Base-by-base conservation (phyloP, 2,113 vertebrate genomes). In the Rostratula benghalensis region DNA sequence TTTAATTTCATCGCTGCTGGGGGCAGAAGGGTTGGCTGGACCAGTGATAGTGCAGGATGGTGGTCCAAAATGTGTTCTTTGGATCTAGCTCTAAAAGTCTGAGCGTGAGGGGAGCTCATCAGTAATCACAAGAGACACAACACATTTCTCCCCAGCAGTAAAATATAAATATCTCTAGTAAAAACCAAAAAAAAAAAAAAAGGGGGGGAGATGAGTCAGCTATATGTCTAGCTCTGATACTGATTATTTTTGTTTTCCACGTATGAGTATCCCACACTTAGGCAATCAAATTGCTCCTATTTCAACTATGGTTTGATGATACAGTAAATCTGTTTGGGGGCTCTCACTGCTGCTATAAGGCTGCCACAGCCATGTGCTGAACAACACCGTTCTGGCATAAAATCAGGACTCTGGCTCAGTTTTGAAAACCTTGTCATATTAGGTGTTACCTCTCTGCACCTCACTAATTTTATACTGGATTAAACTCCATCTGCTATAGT, bases 51-150 rank as follows among this genome's bases (percentile, higher is more conserved):
- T 74, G 60, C 80, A 37, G 27, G 6, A 22, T 24, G 6, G 48
- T 7, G 0, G 0, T 1, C 53, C 78, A 39, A 43, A 78, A 51
- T 17, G 15, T 39, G 7, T 71, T 75, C 5, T 83, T 64, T 53
- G 81, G 25, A 46, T 93, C 24, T 20, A 51, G 11, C 16, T 78
- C 25, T 1, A 24, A 78, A 74, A 82, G 33, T 15, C 33, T 73
- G 14, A 24, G 9, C 88, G 23, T 25, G n/a, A 71, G 18, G 48
- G 6, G 18, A 84, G 13, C 56, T 71, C 16, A 30, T 60, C 67
- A 25, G 18, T 50, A 63, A 64, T 64, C 46, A 39, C 85, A 87
- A 84, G n/a, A 57, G 46, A 78, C 2, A 3, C 39, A 16, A 16
- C 21, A 71, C 56, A 63, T 89, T 89, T 63, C 10, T 63, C 6